A percentile compares a stretch with the other conserved stretches of the same genome.
phyloP scores from a whole-genome alignment of 2,888 invertebrate species.

The Rhingia campestris region DNA sequence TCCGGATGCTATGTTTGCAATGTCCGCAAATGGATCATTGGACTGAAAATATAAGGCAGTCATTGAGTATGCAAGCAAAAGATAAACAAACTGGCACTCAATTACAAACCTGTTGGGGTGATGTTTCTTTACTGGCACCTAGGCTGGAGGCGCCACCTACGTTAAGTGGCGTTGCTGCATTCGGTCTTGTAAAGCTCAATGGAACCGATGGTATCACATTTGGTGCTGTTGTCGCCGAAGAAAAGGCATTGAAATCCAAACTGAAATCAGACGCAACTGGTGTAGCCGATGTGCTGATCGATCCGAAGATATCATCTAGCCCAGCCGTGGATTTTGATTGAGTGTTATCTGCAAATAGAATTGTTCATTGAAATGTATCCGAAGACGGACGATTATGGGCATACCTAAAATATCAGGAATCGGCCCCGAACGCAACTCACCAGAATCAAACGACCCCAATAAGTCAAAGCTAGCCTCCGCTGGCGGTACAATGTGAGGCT shows the following conservation, averaged over 20 bases:
- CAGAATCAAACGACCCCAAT: slow-evolving; percentile 83
- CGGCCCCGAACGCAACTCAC: slow-evolving; percentile 79
- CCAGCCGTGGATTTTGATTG: slow-evolving; percentile 78
- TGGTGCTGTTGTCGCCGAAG: slow-evolving; percentile 66
- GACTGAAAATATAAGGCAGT: slow-evolving; percentile 71
- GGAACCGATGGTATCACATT: slow-evolving; percentile 36
- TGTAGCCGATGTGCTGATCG: slow-evolving; percentile 77
- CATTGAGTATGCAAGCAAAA: too few relatives aligned
- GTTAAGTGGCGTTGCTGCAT: slow-evolving; percentile 73
- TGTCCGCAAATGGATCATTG: slow-evolving; percentile 89
- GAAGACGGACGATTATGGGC: not conserved
- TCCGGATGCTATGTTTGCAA: slow-evolving; percentile 84
- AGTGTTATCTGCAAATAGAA: slow-evolving; percentile 73
- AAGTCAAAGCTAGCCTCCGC: slow-evolving; percentile 85
- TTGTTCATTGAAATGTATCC: not conserved
- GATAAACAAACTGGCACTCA: not conserved
- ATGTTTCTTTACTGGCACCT: slow-evolving; percentile 81
- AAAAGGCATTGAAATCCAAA: slow-evolving; percentile 77
- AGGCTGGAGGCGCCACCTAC: slow-evolving; percentile 59
- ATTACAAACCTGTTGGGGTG: slow-evolving; percentile 84
- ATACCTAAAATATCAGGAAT: slow-evolving; percentile 80
- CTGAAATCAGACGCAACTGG: slow-evolving; percentile 75
- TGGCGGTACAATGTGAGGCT: slow-evolving; percentile 79
- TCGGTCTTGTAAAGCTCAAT: slow-evolving; percentile 59
- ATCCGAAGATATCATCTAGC: slow-evolving; percentile 88